Conservation (phyloP, 2,113 vertebrate species). For the Cercocebus atys region DNA sequence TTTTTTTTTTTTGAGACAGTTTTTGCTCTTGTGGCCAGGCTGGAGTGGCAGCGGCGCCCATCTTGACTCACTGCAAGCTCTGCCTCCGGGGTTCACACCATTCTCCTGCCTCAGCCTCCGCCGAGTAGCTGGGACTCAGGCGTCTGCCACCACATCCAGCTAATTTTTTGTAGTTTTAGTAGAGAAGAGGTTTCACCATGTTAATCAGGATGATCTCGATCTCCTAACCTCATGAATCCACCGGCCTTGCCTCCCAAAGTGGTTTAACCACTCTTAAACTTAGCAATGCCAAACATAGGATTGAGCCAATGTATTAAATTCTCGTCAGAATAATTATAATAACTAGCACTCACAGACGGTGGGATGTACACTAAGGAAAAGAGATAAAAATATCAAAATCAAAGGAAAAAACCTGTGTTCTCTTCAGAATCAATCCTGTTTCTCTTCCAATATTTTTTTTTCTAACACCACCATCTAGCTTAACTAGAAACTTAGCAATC, state of each 20-base stretch:
- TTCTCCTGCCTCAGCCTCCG: no score
- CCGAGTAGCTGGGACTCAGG: no score
- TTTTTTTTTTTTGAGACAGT: no score
- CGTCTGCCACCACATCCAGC: accelerated
- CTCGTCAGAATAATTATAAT: not conserved
- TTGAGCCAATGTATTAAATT: not conserved
- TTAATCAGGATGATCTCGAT: no score
- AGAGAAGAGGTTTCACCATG: no score
- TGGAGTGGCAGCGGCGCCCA: no score
- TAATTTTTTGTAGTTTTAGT: no score
- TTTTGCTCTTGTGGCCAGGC: no score
- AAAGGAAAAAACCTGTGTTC: not conserved
- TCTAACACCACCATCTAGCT: not conserved
- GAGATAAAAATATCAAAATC: not conserved
- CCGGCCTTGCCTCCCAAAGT: no score
- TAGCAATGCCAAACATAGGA: not conserved
- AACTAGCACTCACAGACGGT: not conserved
- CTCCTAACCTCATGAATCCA: no score
- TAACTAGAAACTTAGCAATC: not conserved
- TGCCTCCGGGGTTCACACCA: no score
- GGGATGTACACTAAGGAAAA: not conserved
- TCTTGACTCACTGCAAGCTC: no score
- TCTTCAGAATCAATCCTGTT: not conserved
- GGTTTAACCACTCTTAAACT: not conserved
- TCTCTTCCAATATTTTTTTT: not conserved